phyloP scores from a whole-genome alignment of 2,113 vertebrate genomes.

The Amphilophus citrinellus region DNA sequence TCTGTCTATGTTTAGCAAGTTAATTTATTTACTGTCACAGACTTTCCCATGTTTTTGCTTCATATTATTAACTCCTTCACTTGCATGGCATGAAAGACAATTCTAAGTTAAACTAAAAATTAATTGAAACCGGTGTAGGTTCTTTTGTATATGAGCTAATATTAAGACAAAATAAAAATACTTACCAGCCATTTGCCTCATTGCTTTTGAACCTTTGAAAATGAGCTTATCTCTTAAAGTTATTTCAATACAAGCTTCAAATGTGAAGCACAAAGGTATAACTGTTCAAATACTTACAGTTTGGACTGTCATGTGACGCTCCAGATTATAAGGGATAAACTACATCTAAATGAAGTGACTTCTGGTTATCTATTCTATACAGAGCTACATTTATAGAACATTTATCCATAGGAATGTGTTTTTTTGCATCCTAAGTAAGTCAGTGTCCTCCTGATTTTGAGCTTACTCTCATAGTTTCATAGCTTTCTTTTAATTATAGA shows the following conservation, averaged over 20 bases:
- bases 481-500: neutral
- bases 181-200: neutral
- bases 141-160: neutral
- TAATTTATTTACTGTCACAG: neutral
- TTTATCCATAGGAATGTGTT: neutral
- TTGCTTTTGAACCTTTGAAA: neutral
- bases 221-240: neutral
- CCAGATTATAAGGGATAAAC: no score
- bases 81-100: no score
- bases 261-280: no score
- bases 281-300: neutral
- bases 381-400: neutral
- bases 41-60: neutral
- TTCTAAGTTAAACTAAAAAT: neutral
- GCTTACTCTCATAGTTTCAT: neutral
- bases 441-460: neutral
- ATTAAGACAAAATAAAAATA: neutral
- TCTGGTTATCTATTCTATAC: neutral
- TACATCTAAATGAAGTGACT: no score
- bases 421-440: neutral
- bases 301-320: neutral
- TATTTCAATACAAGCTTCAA: neutral
- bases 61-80: neutral
- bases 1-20: neutral
- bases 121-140: neutral